Percentiles rank a stretch among this genome's conserved stretches.
Evolutionary conservation across 1,140 invertebrate genomes (phyloP).

Genomic region (Meloidogyne floridensis): DNA sequence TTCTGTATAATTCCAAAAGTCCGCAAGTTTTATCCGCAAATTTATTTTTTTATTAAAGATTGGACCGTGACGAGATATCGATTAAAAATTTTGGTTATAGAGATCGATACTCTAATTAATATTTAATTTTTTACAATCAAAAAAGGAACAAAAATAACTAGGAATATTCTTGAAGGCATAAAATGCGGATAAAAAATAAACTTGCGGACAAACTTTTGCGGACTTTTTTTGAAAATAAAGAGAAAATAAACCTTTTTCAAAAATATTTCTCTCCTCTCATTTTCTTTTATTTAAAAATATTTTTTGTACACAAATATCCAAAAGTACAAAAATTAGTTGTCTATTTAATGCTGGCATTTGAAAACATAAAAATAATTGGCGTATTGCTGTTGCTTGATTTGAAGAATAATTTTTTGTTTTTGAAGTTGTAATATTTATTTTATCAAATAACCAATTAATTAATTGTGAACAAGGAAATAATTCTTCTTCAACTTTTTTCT

Average conservation of each 20-base stretch:
- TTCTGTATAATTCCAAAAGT: too few relatives aligned
- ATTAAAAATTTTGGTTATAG: too few relatives aligned
- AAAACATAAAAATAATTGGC: conserved; percentile 32
- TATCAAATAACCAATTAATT: conserved; percentile 9
- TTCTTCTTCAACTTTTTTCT: conserved; percentile 25
- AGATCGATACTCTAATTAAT: too few relatives aligned
- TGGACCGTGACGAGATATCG: too few relatives aligned
- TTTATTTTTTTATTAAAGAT: too few relatives aligned
- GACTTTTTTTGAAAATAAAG: too few relatives aligned
- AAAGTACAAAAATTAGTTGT: conserved; percentile 39
- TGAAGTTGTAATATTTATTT: not conserved
- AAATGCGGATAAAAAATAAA: too few relatives aligned
- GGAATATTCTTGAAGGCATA: too few relatives aligned
- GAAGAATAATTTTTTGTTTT: not conserved
- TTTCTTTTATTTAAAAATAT: not conserved
- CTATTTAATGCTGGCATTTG: conserved; percentile 37
- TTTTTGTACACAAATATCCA: conserved; percentile 23
- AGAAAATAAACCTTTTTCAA: not conserved
- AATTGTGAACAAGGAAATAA: conserved; percentile 29
- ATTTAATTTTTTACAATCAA: too few relatives aligned
- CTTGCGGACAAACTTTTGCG: too few relatives aligned
- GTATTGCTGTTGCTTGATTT: not conserved
- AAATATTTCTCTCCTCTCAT: not conserved
- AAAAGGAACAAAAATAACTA: too few relatives aligned
- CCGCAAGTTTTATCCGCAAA: too few relatives aligned